Conservation (phyloP, 1,140 invertebrate species). For the Magallana ariakensis region DNA sequence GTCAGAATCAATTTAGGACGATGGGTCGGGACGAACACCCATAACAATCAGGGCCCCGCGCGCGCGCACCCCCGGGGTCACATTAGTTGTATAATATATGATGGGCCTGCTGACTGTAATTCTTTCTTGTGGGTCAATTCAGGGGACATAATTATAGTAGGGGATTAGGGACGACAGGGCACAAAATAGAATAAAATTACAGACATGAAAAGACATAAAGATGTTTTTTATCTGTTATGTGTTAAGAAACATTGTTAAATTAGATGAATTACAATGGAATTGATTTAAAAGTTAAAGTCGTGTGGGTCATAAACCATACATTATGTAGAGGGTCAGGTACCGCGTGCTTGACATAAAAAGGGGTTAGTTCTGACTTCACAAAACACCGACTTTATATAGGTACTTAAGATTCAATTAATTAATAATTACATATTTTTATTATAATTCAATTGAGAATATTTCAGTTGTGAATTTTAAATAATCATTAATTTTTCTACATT, state of each 20-base stretch:
- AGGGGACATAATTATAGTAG: neutral
- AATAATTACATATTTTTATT: no score
- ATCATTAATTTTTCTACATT: no score
- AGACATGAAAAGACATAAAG: constrained; percentile 25
- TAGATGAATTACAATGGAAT: constrained; percentile 5
- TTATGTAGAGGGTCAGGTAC: no score
- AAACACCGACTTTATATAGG: no score
- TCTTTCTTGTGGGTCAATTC: constrained; percentile 24
- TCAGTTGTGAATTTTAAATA: no score
- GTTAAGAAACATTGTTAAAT: constrained; percentile 17
- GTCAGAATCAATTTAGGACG: constrained; percentile 14
- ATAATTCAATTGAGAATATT: no score
- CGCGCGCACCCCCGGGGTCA: neutral
- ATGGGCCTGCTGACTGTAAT: constrained; percentile 13
- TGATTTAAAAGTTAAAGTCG: constrained; percentile 26
- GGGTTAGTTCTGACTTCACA: no score
- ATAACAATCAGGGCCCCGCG: constrained; percentile 19
- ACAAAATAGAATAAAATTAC: constrained; percentile 21
- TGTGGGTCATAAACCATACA: neutral
- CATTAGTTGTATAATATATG: constrained; percentile 33
- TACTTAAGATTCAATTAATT: no score
- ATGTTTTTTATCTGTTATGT: constrained; percentile 23
- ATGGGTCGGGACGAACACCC: constrained; percentile 19
- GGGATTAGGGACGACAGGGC: constrained; percentile 13
- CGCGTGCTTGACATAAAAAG: no score